These are phyloP conservation scores for Bilobella aurantiaca DNA, from an alignment of 1,140 invertebrate species.

Conservation along the genomic window DNA sequence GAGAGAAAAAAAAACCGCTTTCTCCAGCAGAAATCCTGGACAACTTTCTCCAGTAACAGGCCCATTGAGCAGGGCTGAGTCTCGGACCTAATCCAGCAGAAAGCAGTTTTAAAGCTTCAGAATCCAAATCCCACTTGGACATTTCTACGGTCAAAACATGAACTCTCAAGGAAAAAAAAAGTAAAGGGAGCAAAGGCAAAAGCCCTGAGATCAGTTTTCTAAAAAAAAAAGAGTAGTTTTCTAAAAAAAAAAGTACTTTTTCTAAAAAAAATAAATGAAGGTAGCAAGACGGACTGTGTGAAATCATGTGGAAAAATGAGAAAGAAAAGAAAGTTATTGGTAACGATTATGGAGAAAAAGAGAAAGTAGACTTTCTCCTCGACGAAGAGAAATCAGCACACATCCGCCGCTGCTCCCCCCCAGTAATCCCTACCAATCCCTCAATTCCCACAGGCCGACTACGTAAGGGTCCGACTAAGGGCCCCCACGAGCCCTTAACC, in stretches of 20 bases:
- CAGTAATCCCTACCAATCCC: not conserved
- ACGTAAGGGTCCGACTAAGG: too few species aligned
- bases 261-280: too few species aligned
- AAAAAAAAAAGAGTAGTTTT: not conserved
- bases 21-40: too few species aligned
- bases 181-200: not conserved
- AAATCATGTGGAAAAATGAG: constrained; percentile 24
- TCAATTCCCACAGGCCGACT: too few species aligned
- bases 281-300: constrained; percentile 23
- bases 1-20: too few species aligned
- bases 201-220: not conserved
- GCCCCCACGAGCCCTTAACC: too few species aligned
- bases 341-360: constrained; percentile 20
- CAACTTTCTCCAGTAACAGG: not conserved
- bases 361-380: not conserved
- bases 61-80: not conserved
- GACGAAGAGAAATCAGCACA: not conserved
- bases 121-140: too few species aligned
- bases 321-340: constrained; percentile 16
- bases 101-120: too few species aligned
- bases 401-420: not conserved
- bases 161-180: too few species aligned
- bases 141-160: too few species aligned
- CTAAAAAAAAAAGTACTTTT: not conserved
- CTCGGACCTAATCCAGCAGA: too few species aligned